Base-by-base conservation (phyloP, 2,888 invertebrate genomes). In the Dryadula phaetusa region DNA sequence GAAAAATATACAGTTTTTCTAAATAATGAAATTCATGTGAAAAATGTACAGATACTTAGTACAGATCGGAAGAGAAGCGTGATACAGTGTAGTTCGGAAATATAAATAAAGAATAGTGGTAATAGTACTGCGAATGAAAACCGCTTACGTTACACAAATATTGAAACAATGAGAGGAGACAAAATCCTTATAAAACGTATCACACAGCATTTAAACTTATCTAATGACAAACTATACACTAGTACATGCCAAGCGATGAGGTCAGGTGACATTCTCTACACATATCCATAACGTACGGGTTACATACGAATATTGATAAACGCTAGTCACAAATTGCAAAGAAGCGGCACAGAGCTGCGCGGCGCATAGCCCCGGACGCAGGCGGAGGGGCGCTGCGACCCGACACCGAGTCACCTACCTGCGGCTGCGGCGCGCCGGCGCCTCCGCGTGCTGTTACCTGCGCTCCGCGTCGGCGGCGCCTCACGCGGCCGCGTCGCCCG, bases 241-340 rank as follows among this genome's bases (percentile, higher is more conserved):
- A 28, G 10, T 28, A 28, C 52, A 52, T 52, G 52, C 52, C 16
- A 52, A 52, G 28, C 52, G 28, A 52, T 52, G 28, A 28, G 10
- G 10, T 52, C 1, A 52, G 1, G n/a, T 52, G n/a, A 52, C 16
- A 28, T 2, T n/a, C 5, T 52, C 52, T 52, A 16, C 28, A 52
- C 28, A 52, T 16, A 28, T 28, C 16, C 16, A 52, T 8, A 8
- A 5, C 28, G 28, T 16, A 52, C 28, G n/a, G n/a, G 25, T 49
- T n/a, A 49, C 25, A 28, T 25, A 49, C 49, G 7, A 47, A 47
- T 47, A 52, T 28, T n/a, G 10, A 16, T 28, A 25, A 52, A 52
- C 52, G 16, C 28, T 28, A 52, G 28, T 52, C 28, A 52, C n/a
- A 52, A 16, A 4, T 28, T 16, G 22, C 16, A 16, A 10, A 49